Conservation (phyloP, 1,140 invertebrate species). For the Thrips palmi region DNA sequence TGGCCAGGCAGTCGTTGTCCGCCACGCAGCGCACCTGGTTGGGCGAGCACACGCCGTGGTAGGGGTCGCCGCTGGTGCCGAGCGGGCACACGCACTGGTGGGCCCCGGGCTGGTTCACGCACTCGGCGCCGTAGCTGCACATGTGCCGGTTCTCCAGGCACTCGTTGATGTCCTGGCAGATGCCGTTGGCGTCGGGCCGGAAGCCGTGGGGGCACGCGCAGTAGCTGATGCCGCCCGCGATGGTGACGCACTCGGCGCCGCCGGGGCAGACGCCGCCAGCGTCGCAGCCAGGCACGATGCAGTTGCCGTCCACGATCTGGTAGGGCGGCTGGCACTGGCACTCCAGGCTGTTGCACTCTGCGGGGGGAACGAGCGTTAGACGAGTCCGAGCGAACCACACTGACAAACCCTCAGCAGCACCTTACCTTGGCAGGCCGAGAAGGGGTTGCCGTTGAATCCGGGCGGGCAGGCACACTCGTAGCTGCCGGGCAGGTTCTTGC, state of each 20-base stretch:
- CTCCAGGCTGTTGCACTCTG: slow-evolving; percentile 59
- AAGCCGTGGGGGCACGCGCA: slow-evolving; percentile 73
- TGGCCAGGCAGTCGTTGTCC: slow-evolving; percentile 63
- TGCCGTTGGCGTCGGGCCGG: slow-evolving; percentile 47
- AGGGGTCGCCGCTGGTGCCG: slow-evolving; percentile 43
- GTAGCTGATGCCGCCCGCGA: slow-evolving; percentile 75
- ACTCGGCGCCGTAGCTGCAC: slow-evolving; percentile 72
- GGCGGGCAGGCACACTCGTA: slow-evolving; percentile 81
- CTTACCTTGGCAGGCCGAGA: slow-evolving; percentile 53
- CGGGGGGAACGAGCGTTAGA: slow-evolving; percentile 12
- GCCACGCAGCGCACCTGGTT: slow-evolving; percentile 59
- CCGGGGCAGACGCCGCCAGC: slow-evolving; percentile 54
- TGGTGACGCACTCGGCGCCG: slow-evolving; percentile 72
- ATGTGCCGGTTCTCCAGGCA: slow-evolving; percentile 53
- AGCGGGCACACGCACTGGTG: slow-evolving; percentile 64
- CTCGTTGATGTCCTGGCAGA: slow-evolving; percentile 65
- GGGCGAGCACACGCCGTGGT: slow-evolving; percentile 48
- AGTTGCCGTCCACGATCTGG: slow-evolving; percentile 59
- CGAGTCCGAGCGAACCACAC: not conserved
- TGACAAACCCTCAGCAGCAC: not conserved
- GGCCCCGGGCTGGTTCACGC: slow-evolving; percentile 58
- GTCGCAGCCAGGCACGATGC: slow-evolving; percentile 65
- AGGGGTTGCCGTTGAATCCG: slow-evolving; percentile 77
- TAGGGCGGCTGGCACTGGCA: slow-evolving; percentile 77
- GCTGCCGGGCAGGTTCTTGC: slow-evolving; percentile 83